Percentiles rank a stretch among this genome's conserved stretches.
Conservation (phyloP, 2,113 vertebrate genomes). For the Pongo abelii region DNA sequence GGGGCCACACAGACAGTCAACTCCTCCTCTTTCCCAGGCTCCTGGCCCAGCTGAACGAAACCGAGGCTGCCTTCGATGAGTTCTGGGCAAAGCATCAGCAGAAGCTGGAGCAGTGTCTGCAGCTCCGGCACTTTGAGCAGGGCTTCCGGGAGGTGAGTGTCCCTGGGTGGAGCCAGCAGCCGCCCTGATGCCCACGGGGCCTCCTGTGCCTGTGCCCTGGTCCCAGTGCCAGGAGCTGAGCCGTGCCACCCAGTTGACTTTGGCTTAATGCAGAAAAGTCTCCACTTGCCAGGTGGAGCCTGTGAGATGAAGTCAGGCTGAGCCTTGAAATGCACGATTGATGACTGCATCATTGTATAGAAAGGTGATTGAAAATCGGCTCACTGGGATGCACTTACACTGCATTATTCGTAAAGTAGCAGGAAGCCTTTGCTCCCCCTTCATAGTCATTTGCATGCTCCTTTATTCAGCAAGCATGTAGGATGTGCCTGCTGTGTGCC, state of each 20-base stretch:
- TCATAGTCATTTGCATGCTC: background rate
- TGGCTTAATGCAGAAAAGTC: background rate
- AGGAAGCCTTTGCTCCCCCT: background rate
- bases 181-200: background rate
- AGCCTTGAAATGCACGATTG: background rate
- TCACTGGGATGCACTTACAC: accelerated
- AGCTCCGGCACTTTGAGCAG: slow-evolving; percentile 94
- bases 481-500: background rate
- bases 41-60: slow-evolving; percentile 94
- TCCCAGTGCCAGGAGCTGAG: accelerated
- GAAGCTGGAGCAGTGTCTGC: slow-evolving; percentile 95
- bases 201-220: background rate
- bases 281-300: background rate
- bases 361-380: background rate
- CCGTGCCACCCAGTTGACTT: background rate
- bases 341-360: background rate
- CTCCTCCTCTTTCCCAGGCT: slow-evolving; percentile 83
- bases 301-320: background rate
- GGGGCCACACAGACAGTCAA: accelerated
- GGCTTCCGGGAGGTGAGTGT: slow-evolving; percentile 94
- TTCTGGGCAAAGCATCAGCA: slow-evolving; percentile 96
- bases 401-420: accelerated
- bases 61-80: slow-evolving; percentile 94
- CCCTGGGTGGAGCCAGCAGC: background rate
- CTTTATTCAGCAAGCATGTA: background rate